A percentile compares a stretch with the other conserved stretches of the same genome.
phyloP scores from a whole-genome alignment of 2,797 vertebrate species.

The Myripristis murdjan region DNA sequence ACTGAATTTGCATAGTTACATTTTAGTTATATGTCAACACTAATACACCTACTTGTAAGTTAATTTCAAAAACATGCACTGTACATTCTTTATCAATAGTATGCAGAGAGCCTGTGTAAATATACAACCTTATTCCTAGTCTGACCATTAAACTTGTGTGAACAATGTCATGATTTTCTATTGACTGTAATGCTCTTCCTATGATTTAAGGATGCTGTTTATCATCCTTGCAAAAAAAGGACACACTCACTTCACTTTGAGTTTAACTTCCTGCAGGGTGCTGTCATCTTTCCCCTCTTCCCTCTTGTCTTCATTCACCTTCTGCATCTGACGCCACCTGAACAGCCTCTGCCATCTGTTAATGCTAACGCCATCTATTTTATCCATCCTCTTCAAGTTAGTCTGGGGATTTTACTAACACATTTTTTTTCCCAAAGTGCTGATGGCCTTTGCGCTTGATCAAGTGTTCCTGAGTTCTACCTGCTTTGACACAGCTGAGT shows the following conservation, averaged over 20 bases:
- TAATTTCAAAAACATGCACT: no score
- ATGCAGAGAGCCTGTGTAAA: no score
- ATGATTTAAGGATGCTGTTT: not conserved
- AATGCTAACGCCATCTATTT: constrained; percentile 18
- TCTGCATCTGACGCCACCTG: constrained; percentile 65
- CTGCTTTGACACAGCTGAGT: not conserved
- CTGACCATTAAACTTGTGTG: not conserved
- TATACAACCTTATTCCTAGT: not conserved
- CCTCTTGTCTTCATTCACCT: constrained; percentile 56
- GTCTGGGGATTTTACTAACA: not conserved
- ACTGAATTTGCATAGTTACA: not conserved
- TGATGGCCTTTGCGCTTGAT: not conserved
- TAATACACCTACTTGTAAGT: no score
- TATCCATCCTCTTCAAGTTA: constrained; percentile 55
- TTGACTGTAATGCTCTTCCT: not conserved
- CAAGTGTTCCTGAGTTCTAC: not conserved
- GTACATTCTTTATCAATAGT: no score
- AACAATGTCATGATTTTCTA: not conserved
- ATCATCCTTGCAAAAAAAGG: not conserved
- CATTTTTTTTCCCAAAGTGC: constrained; percentile 1
- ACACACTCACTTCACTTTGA: constrained; percentile 81
- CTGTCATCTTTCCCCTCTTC: constrained; percentile 49
- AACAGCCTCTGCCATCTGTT: constrained; percentile 79
- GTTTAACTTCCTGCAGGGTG: constrained; percentile 38
- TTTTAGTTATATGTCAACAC: not conserved